These are phyloP conservation scores for Zaprionus obscuricornis DNA, from an alignment of 2,888 invertebrate species.

Conservation along the genomic window DNA sequence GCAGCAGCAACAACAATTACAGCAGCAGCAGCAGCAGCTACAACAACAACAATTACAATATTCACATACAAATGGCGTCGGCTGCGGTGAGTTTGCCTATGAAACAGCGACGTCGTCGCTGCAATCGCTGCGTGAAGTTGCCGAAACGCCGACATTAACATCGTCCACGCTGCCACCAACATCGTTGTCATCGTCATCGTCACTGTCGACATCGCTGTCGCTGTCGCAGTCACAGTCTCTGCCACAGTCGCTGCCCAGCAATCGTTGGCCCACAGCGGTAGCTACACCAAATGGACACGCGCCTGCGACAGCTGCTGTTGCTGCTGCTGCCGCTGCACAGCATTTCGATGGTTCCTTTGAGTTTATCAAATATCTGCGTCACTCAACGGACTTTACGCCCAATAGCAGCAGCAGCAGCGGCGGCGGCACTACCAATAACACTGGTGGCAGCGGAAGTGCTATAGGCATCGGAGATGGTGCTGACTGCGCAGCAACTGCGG, in stretches of 20 bases:
- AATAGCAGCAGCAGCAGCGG: conserved; percentile 30
- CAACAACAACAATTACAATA: conserved; percentile 64
- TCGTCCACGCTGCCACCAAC: conserved; percentile 19
- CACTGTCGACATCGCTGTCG: conserved; percentile 16
- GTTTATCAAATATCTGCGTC: conserved; percentile 82
- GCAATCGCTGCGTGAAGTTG: conserved; percentile 34
- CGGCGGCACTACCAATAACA: too few species aligned
- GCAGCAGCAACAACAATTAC: conserved; percentile 36
- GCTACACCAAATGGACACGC: conserved; percentile 66
- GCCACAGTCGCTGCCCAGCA: conserved; percentile 45
- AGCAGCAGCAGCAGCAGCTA: conserved; percentile 36
- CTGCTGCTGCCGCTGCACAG: conserved; percentile 52
- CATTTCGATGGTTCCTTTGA: conserved; percentile 83
- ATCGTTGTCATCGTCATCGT: too few species aligned
- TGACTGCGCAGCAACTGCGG: conserved; percentile 33
- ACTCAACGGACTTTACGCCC: conserved; percentile 80
- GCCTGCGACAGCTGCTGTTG: conserved; percentile 22
- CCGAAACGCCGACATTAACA: conserved; percentile 33
- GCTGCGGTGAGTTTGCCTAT: conserved; percentile 47
- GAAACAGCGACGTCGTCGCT: conserved; percentile 40
- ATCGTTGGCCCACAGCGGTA: conserved; percentile 74
- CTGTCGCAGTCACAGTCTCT: conserved; percentile 36
- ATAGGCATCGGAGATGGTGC: not conserved
- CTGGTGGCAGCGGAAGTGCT: conserved; percentile 10
- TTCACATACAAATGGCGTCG: conserved; percentile 65